A percentile compares a stretch with the other conserved stretches of the same genome.
Conservation (phyloP, 2,797 vertebrate species). For the Tadarida brasiliensis region DNA sequence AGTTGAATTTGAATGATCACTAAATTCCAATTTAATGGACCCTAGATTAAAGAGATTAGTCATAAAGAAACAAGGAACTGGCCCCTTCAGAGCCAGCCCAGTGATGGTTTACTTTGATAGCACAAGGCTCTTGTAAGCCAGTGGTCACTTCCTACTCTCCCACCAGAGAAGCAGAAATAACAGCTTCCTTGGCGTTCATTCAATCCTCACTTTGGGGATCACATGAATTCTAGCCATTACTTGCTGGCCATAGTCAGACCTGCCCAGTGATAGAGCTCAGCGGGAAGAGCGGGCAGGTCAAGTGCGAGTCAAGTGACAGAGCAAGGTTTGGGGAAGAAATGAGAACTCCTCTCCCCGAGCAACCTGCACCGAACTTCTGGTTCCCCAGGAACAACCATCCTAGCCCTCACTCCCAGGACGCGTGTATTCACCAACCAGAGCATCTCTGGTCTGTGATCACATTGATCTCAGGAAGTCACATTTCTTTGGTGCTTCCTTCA, state of each 20-base stretch:
- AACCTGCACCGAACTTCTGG: not conserved
- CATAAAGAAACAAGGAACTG: not conserved
- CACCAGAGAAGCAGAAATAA: not conserved
- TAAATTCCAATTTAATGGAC: conserved; percentile 53
- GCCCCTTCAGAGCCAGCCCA: not conserved
- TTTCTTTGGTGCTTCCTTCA: not conserved
- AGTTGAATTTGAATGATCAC: conserved; percentile 38
- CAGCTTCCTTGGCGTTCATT: not conserved
- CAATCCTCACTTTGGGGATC: not conserved
- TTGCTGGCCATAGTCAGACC: not conserved
- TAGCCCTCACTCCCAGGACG: no score
- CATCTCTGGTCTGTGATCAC: not conserved
- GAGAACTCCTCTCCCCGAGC: not conserved
- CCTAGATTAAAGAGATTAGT: conserved; percentile 13
- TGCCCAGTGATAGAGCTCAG: not conserved
- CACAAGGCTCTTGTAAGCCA: not conserved
- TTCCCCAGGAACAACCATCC: not conserved
- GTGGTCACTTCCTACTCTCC: not conserved
- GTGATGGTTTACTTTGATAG: not conserved
- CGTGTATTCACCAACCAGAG: not conserved
- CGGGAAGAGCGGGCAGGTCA: not conserved
- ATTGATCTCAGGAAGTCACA: not conserved
- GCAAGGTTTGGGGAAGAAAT: not conserved
- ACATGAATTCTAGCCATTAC: not conserved
- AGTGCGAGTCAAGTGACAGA: not conserved